Percentiles rank a stretch among this genome's conserved stretches.
These are phyloP conservation scores for Temnothorax nylanderi DNA, from an alignment of 1,140 invertebrate species.

Conservation along the genomic window DNA sequence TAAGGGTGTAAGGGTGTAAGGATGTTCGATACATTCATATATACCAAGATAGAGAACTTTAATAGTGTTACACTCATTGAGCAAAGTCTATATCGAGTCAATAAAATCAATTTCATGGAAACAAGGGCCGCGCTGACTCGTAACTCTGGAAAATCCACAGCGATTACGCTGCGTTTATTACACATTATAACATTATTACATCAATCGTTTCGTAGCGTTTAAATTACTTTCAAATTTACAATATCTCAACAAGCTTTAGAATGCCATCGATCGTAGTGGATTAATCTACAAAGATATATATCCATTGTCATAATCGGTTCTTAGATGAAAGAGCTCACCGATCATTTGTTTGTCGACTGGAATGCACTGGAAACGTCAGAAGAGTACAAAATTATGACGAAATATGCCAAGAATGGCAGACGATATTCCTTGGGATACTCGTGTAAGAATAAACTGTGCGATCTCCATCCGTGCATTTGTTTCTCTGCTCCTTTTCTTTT, in stretches of 20 bases:
- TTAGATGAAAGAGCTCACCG: constrained; percentile 35
- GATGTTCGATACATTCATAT: too few relatives aligned
- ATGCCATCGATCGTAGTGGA: not conserved
- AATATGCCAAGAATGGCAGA: constrained; percentile 34
- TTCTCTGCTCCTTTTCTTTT: not conserved
- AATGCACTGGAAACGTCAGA: constrained; percentile 12
- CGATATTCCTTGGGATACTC: constrained; percentile 31
- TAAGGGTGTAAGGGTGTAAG: too few relatives aligned
- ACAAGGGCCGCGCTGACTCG: not conserved
- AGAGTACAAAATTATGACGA: constrained; percentile 42
- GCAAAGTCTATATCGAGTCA: too few relatives aligned
- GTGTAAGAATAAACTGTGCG: constrained; percentile 19
- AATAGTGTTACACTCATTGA: too few relatives aligned
- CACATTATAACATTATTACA: not conserved
- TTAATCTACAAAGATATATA: not conserved
- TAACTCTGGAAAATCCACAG: not conserved
- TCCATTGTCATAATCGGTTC: not conserved
- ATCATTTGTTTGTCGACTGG: constrained; percentile 34
- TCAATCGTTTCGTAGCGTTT: not conserved
- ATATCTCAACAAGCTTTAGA: not conserved
- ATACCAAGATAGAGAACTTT: too few relatives aligned
- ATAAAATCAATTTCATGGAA: too few relatives aligned
- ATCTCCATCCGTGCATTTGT: not conserved
- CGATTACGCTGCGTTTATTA: not conserved
- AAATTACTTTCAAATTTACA: not conserved